phyloP scores from a whole-genome alignment of 2,888 invertebrate genomes.

The Temnothorax rugatulus region DNA sequence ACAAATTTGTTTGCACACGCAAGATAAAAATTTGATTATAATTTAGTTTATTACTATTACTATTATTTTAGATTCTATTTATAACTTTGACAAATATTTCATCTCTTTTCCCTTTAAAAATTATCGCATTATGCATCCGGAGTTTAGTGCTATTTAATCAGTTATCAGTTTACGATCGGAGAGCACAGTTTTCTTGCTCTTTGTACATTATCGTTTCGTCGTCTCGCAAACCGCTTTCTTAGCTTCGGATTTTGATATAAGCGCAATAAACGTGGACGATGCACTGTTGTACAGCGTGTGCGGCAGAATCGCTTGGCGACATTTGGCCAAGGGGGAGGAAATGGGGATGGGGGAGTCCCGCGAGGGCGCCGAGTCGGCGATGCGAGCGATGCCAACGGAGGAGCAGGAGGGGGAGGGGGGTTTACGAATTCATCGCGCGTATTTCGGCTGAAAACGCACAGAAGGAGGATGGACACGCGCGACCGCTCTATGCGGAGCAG shows the following conservation, averaged over 20 bases:
- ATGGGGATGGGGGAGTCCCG: neutral
- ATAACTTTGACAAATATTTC: neutral
- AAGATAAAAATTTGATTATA: neutral
- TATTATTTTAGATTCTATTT: neutral
- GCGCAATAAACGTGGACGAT: slow-evolving; percentile 22
- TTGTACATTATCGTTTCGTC: too few relatives aligned
- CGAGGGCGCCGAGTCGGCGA: slow-evolving; percentile 28
- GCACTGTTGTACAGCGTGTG: neutral
- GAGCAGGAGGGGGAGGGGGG: neutral
- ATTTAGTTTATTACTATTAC: neutral
- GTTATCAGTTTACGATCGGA: neutral
- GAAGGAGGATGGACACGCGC: neutral
- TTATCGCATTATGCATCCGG: neutral
- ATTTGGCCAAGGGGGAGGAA: neutral
- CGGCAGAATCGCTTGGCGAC: slow-evolving; percentile 20
- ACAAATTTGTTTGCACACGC: neutral
- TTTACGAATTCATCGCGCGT: slow-evolving; percentile 29
- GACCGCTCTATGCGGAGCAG: neutral
- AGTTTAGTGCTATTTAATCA: neutral
- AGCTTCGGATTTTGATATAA: neutral
- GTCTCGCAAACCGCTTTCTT: neutral
- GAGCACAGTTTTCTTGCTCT: neutral
- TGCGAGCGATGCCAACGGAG: slow-evolving; percentile 8
- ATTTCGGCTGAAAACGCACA: slow-evolving; percentile 1
- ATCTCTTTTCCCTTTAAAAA: neutral